phyloP scores from a whole-genome alignment of 2,888 invertebrate genomes.

The Melitaea athalia region DNA sequence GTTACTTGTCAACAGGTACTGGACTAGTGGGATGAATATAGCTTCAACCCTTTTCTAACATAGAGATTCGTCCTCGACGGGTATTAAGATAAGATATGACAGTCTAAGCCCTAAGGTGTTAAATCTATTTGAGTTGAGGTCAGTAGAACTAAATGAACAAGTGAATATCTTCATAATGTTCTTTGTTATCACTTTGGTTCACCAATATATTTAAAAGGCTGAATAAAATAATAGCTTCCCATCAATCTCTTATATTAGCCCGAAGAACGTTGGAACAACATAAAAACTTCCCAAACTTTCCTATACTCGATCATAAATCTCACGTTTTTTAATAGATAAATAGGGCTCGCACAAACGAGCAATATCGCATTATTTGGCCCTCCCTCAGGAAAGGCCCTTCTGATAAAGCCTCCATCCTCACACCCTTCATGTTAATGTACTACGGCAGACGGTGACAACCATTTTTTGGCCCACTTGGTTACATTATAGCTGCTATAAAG shows the following conservation, averaged over 20 bases:
- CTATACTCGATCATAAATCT: constrained; percentile 77
- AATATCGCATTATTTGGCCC: constrained; percentile 82
- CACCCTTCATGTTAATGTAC: constrained; percentile 81
- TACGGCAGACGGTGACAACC: constrained; percentile 82
- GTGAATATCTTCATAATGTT: background rate
- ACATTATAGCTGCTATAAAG: constrained; percentile 79
- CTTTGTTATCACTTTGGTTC: background rate
- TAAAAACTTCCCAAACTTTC: constrained; percentile 78
- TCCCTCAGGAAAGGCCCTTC: constrained; percentile 81
- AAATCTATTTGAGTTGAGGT: too few relatives aligned
- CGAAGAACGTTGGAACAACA: constrained; percentile 69
- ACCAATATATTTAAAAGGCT: constrained; percentile 43
- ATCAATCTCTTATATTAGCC: constrained; percentile 78
- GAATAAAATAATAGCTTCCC: constrained; percentile 60
- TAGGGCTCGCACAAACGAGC: constrained; percentile 82
- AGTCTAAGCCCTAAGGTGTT: too few relatives aligned
- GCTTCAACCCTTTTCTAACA: too few relatives aligned
- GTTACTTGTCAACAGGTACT: too few relatives aligned
- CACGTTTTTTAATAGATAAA: constrained; percentile 82
- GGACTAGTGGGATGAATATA: too few relatives aligned
- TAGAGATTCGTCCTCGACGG: too few relatives aligned
- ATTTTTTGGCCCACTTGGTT: constrained; percentile 82
- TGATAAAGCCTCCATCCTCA: constrained; percentile 81
- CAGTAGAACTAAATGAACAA: too few relatives aligned
- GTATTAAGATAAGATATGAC: too few relatives aligned